These are phyloP conservation scores for Bruchidius siliquastri DNA, from an alignment of 2,888 invertebrate species.

Conservation along the genomic window DNA sequence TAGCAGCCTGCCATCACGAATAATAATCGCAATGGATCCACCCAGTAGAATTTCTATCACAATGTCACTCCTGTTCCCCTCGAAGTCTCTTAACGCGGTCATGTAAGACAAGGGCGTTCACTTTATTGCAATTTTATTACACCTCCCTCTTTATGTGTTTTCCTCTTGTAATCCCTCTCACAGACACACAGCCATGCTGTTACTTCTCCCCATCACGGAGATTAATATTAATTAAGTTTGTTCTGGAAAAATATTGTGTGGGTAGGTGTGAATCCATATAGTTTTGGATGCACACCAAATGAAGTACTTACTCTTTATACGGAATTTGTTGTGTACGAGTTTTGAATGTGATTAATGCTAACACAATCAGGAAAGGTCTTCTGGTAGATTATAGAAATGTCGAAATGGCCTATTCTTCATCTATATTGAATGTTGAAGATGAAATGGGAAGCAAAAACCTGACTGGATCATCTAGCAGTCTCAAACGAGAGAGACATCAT, in stretches of 20 bases:
- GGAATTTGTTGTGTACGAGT: too few species aligned
- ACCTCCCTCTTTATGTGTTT: not conserved
- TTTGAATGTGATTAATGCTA: too few species aligned
- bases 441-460: too few species aligned
- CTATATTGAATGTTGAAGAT: too few species aligned
- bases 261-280: not conserved
- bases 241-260: not conserved
- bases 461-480: too few species aligned
- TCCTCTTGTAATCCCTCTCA: not conserved
- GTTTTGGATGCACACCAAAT: not conserved
- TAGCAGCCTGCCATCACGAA: too few species aligned
- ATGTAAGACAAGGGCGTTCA: not conserved
- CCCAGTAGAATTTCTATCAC: not conserved
- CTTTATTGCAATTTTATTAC: not conserved
- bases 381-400: too few species aligned
- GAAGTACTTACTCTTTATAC: too few species aligned
- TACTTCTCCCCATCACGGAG: not conserved
- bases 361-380: too few species aligned
- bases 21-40: not conserved
- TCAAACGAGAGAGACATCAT: too few species aligned
- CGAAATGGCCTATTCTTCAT: too few species aligned
- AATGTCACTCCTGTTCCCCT: not conserved
- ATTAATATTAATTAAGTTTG: not conserved
- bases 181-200: not conserved
- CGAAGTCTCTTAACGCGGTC: not conserved